Percentiles rank a stretch among this genome's conserved stretches.
Conservation (phyloP, 1,140 invertebrate genomes). For the Dolichoris vasculosae region DNA sequence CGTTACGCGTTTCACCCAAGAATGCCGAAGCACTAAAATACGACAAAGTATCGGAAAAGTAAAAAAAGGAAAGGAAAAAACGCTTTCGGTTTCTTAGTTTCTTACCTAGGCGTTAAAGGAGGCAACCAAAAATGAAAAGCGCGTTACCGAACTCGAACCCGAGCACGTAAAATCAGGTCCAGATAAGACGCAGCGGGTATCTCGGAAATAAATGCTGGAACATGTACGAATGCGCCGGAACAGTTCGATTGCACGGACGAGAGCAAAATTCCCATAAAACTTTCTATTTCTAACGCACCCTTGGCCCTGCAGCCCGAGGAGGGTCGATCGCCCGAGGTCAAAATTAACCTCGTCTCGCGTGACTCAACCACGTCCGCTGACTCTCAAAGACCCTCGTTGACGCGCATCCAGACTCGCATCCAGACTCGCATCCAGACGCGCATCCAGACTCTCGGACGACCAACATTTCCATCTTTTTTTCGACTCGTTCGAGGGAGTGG, state of each 20-base stretch:
- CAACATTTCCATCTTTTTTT: slow-evolving; percentile 10
- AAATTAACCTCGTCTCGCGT: slow-evolving; percentile 26
- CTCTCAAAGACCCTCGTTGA: background rate
- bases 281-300: slow-evolving; percentile 43
- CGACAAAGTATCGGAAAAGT: background rate
- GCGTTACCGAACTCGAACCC: background rate
- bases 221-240: background rate
- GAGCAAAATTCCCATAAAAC: slow-evolving; percentile 42
- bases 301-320: slow-evolving; percentile 15
- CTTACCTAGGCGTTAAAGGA: background rate
- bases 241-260: background rate
- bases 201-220: background rate
- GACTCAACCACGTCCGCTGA: background rate
- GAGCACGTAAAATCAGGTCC: background rate
- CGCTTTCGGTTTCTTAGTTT: no score
- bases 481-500: background rate
- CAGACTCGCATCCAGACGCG: no score
- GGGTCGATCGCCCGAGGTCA: background rate
- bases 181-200: background rate
- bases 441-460: slow-evolving; percentile 17
- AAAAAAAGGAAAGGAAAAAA: background rate
- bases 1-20: background rate
- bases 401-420: slow-evolving; percentile 3
- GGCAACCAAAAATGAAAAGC: background rate
- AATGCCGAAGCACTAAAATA: background rate